These are phyloP conservation scores for Phaethon lepturus DNA, from an alignment of 2,113 vertebrate species.

Conservation along the genomic window DNA sequence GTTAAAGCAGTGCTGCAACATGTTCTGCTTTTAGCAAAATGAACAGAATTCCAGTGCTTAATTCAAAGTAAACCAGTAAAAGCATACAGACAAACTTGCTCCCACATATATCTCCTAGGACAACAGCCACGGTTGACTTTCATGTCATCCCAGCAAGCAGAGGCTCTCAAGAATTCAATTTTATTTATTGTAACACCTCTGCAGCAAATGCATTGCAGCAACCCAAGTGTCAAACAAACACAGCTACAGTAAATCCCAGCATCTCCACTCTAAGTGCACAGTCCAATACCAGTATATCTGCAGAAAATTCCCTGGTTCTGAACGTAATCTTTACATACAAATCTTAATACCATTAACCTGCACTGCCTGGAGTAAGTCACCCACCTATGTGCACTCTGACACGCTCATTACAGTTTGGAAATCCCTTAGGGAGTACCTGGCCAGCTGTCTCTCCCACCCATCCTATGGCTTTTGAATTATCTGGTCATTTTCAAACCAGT, in stretches of 20 bases:
- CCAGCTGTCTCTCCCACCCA: background rate
- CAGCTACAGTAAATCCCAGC: background rate
- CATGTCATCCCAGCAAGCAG: background rate
- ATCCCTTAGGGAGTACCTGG: background rate
- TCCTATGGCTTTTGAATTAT: background rate
- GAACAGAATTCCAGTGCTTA: background rate
- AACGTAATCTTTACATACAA: background rate
- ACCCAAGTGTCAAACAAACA: background rate
- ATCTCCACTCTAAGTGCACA: background rate
- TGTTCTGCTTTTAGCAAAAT: background rate
- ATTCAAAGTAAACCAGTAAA: background rate
- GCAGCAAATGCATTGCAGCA: background rate
- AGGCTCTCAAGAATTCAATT: background rate
- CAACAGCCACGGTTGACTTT: background rate
- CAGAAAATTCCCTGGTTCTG: background rate
- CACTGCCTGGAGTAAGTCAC: background rate
- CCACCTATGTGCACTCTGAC: background rate
- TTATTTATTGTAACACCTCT: background rate
- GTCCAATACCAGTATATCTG: background rate
- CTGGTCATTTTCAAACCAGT: background rate
- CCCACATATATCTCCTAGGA: background rate
- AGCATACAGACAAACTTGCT: background rate
- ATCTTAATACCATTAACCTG: background rate
- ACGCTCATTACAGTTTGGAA: background rate
- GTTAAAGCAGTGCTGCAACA: background rate